Conservation (phyloP, 1,140 invertebrate genomes). For the Drosophila triauraria region DNA sequence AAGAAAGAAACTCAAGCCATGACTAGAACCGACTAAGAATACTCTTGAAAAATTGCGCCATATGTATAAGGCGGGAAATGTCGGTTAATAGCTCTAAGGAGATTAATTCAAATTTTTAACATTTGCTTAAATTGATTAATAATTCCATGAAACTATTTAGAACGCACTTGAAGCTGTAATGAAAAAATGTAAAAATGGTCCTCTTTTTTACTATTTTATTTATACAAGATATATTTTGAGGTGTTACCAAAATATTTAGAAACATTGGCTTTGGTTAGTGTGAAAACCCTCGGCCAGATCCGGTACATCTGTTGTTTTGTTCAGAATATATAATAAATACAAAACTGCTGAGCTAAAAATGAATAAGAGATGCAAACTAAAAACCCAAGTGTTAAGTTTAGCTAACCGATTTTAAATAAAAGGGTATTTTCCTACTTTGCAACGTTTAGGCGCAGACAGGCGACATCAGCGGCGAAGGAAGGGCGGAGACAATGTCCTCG, state of each 20-base stretch:
- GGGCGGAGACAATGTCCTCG: constrained; percentile 63
- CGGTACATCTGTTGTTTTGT: too few species aligned
- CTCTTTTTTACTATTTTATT: too few species aligned
- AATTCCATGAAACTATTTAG: too few species aligned
- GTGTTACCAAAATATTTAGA: too few species aligned
- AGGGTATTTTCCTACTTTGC: constrained; percentile 25
- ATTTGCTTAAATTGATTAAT: too few species aligned
- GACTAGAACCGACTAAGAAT: not conserved
- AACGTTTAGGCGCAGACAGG: constrained; percentile 63
- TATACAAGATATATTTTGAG: too few species aligned
- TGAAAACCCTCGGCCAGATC: too few species aligned
- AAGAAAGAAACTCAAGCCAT: constrained; percentile 2
- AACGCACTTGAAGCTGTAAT: too few species aligned
- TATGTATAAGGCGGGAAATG: not conserved
- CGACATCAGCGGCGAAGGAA: constrained; percentile 17
- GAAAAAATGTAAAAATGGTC: not conserved
- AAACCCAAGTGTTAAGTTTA: not conserved
- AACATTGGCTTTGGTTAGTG: not conserved
- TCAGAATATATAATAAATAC: too few species aligned
- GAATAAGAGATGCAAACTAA: not conserved
- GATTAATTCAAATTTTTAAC: not conserved
- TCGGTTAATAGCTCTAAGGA: not conserved
- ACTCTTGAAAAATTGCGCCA: not conserved
- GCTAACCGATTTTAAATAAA: not conserved
- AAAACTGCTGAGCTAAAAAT: too few species aligned